Percentiles rank a stretch among this genome's conserved stretches.
Conservation (phyloP, 2,888 invertebrate genomes). For the Troides helena region DNA sequence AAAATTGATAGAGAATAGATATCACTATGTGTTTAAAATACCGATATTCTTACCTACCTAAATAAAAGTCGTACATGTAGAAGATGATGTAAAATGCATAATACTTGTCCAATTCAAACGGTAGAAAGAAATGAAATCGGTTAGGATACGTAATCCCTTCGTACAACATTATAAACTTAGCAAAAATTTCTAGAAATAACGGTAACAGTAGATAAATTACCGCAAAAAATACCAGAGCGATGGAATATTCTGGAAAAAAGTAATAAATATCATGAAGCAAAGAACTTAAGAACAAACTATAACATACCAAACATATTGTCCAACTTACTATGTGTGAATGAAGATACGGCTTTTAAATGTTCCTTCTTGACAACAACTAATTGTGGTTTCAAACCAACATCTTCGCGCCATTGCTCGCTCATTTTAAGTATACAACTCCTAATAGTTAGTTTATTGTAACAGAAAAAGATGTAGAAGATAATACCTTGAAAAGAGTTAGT, state of each 20-base stretch:
- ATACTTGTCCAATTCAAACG: slow-evolving; percentile 7
- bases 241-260: slow-evolving; percentile 12
- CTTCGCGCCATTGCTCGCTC: slow-evolving; percentile 17
- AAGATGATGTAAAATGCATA: slow-evolving; percentile 13
- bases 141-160: neutral
- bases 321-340: slow-evolving; percentile 19
- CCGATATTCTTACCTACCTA: slow-evolving; percentile 1
- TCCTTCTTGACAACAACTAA: slow-evolving; percentile 17
- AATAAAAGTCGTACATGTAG: slow-evolving; percentile 7
- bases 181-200: neutral
- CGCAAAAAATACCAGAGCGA: neutral
- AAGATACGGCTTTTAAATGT: slow-evolving; percentile 9
- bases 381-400: slow-evolving; percentile 6
- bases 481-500: slow-evolving; percentile 4
- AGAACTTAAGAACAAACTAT: neutral
- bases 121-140: slow-evolving; percentile 8
- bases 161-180: slow-evolving; percentile 2
- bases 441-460: slow-evolving; percentile 6
- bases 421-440: slow-evolving; percentile 16
- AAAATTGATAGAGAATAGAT: too few species aligned
- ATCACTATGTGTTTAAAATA: too few species aligned
- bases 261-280: neutral
- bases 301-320: too few species aligned
- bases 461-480: slow-evolving; percentile 17
- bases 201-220: slow-evolving; percentile 7